These are phyloP conservation scores for Corella eumyota DNA, from an alignment of 23 tunicate genomes.

Conservation along the genomic window DNA sequence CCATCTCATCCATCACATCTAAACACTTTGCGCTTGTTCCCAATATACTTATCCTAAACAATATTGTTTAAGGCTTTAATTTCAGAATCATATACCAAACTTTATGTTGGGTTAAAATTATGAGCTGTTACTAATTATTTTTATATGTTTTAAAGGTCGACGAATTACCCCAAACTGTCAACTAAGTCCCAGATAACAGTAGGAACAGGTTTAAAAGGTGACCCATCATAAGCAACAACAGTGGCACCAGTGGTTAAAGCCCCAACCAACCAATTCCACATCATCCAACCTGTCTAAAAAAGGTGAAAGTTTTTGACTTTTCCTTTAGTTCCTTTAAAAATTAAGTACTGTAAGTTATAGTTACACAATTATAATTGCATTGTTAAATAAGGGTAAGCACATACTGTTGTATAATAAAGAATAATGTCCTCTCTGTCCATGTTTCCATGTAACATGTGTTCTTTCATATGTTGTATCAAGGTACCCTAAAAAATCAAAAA, in stretches of 20 bases:
- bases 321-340: background rate
- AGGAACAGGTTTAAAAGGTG: slow-evolving; percentile 66
- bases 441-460: slow-evolving; percentile 79
- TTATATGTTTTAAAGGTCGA: too few species aligned
- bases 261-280: slow-evolving; percentile 98
- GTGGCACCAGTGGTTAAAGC: slow-evolving; percentile 63
- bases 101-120: too few species aligned
- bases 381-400: too few species aligned
- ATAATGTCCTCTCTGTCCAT: slow-evolving; percentile 53
- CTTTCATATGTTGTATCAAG: slow-evolving; percentile 69
- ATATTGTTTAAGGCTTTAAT: too few species aligned
- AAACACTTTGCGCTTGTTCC: slow-evolving; percentile 90
- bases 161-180: slow-evolving; percentile 44
- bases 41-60: slow-evolving; percentile 44
- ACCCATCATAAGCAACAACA: slow-evolving; percentile 76
- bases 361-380: too few species aligned
- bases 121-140: too few species aligned
- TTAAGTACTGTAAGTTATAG: too few species aligned
- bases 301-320: background rate
- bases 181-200: slow-evolving; percentile 49
- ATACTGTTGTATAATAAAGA: slow-evolving; percentile 67
- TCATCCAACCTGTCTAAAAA: slow-evolving; percentile 90
- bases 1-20: slow-evolving; percentile 61
- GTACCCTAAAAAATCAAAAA: slow-evolving; percentile 56
- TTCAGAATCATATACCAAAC: too few species aligned